Evolutionary conservation across 2,113 vertebrate species (phyloP).

Genomic region (Tympanuchus pallidicinctus): DNA sequence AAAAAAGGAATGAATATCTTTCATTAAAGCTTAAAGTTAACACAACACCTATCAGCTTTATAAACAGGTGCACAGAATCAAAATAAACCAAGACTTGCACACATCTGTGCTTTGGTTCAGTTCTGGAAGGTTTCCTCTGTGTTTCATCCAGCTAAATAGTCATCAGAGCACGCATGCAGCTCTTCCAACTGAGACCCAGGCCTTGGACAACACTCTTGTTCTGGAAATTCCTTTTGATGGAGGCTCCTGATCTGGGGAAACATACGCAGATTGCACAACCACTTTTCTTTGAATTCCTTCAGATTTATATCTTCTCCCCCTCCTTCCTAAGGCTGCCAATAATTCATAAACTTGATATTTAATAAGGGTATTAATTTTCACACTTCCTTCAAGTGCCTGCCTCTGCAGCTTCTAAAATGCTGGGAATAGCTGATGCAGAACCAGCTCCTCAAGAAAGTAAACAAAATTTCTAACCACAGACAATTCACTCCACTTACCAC

Average conservation of each 20-base stretch:
- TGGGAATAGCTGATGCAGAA: background rate
- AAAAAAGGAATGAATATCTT: background rate
- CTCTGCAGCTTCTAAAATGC: background rate
- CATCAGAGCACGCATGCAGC: background rate
- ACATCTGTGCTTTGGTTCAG: background rate
- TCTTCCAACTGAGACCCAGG: background rate
- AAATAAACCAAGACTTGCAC: background rate
- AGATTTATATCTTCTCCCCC: background rate
- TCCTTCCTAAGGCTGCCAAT: background rate
- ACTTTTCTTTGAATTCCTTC: background rate
- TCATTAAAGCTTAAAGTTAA: background rate
- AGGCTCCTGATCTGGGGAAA: background rate
- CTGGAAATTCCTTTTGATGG: background rate
- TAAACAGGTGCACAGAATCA: background rate
- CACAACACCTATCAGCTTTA: background rate
- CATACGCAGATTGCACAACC: background rate
- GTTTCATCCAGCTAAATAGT: background rate
- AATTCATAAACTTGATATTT: conserved; percentile 23
- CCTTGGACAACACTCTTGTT: background rate
- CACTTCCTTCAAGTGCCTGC: background rate
- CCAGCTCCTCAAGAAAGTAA: background rate
- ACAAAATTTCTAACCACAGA: background rate
- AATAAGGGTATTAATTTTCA: background rate
- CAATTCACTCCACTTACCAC: background rate
- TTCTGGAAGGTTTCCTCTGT: background rate